phyloP scores from a whole-genome alignment of 1,140 invertebrate genomes.

The Drosophila teissieri region DNA sequence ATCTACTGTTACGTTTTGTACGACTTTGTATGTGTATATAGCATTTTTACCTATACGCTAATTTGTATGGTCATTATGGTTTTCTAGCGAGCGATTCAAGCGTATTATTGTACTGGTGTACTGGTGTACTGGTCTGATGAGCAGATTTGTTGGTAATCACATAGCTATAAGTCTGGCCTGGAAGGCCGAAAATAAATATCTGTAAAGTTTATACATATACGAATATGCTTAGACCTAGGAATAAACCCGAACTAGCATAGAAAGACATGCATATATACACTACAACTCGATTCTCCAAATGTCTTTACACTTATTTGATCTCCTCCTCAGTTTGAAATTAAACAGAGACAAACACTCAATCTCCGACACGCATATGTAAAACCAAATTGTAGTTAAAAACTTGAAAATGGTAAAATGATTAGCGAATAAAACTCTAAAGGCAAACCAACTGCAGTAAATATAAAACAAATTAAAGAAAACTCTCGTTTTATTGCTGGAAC shows the following conservation, averaged over 20 bases:
- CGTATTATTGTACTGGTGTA: constrained; percentile 43
- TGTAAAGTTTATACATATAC: constrained; percentile 69
- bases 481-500: neutral
- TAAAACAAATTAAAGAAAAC: constrained; percentile 34
- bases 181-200: constrained; percentile 59
- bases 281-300: constrained; percentile 44
- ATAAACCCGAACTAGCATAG: constrained; percentile 41
- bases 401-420: constrained; percentile 77
- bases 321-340: constrained; percentile 1
- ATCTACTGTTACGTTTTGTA: constrained; percentile 78
- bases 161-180: constrained; percentile 61
- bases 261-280: constrained; percentile 33
- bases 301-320: constrained; percentile 13
- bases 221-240: constrained; percentile 47
- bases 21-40: constrained; percentile 78
- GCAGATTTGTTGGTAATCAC: constrained; percentile 65
- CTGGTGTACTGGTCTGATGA: constrained; percentile 26
- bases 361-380: constrained; percentile 60
- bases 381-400: constrained; percentile 79
- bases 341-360: constrained; percentile 19
- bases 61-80: constrained; percentile 55
- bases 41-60: constrained; percentile 64
- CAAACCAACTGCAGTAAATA: constrained; percentile 61
- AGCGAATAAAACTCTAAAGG: constrained; percentile 71
- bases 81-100: constrained; percentile 55